Evolutionary conservation across 2,888 invertebrate genomes (phyloP), one percentile per base, ranked within the genome.

Genomic region (Drosophila mayaguana): DNA sequence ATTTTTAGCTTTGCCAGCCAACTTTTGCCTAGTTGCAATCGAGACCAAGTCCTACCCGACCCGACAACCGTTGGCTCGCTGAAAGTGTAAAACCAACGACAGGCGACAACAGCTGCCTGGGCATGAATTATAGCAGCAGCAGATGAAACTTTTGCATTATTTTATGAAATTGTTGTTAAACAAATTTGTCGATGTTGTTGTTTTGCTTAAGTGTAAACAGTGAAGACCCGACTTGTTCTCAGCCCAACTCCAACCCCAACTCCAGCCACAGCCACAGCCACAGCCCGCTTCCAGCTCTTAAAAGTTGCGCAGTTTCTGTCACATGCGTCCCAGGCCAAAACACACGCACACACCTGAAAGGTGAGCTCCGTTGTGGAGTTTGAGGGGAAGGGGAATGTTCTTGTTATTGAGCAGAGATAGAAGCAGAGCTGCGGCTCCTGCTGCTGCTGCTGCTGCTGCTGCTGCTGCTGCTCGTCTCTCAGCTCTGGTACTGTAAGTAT

Each of bases 141-240:
- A 28, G 53, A 25, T 18, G 36, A 77, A 83, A 83, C 83, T 83
- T 83, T 83, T 86, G 77, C 83, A 84, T 84, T 89, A 84, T 89
- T 84, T 84, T 84, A 84, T 89, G 83, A 88, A 88, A 89, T 74
- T 85, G 78, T 89, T 85, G 90, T 85, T 84, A 67, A 84, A 85
- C 90, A 84, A 84, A 84, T 84, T 84, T 84, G 86, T 79, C 20
- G 51, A 48, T 64, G 60, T 20, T 70, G 45, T 68, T 68, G 80
- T 54, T 85, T 63, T 80, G 65, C 75, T 84, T 78, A 78, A 84
- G 83, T 80, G 76, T 76, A 77, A 77, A 80, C 76, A 65, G 77
- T 56, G 77, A 22, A 64, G 55, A 61, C 42, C 55, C 55, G 32
- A 79, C 61, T 28, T 78, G 54, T 61, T 63, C n/a, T n/a, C n/a